Conservation (phyloP, 2,797 vertebrate species). For the Rhincodon typus region DNA sequence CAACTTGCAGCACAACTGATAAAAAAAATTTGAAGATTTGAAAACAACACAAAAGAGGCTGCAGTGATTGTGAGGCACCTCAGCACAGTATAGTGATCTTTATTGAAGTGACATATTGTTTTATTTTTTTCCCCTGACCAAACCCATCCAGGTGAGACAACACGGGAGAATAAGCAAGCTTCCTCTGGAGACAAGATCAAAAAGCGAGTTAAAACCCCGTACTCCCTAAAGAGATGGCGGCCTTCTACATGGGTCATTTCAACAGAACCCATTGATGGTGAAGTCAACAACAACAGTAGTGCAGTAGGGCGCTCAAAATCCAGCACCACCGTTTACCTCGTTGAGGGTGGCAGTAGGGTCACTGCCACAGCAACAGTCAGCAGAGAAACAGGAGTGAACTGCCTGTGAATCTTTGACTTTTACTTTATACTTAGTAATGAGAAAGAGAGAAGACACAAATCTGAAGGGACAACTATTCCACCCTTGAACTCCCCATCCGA, state of each 20-base stretch:
- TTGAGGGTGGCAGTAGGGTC: conserved; percentile 73
- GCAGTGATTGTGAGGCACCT: not conserved
- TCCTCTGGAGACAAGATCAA: conserved; percentile 95
- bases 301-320: conserved; percentile 72
- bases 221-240: conserved; percentile 93
- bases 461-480: conserved; percentile 56
- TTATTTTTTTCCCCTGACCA: not conserved
- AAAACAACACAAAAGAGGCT: not conserved
- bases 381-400: conserved; percentile 76
- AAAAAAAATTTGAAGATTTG: not conserved
- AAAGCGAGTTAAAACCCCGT: conserved; percentile 94
- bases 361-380: conserved; percentile 69
- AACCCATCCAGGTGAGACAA: conserved; percentile 61
- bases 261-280: conserved; percentile 75
- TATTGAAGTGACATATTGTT: not conserved
- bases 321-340: conserved; percentile 79
- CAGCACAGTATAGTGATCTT: not conserved
- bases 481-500: conserved; percentile 54
- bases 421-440: conserved; percentile 56
- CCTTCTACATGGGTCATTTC: conserved; percentile 97
- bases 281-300: conserved; percentile 76
- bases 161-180: conserved; percentile 68
- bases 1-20: not conserved
- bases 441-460: conserved; percentile 45
- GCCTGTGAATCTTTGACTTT: conserved; percentile 71